Conservation (phyloP, 2,113 vertebrate genomes). For the Oreochromis spilurus region DNA sequence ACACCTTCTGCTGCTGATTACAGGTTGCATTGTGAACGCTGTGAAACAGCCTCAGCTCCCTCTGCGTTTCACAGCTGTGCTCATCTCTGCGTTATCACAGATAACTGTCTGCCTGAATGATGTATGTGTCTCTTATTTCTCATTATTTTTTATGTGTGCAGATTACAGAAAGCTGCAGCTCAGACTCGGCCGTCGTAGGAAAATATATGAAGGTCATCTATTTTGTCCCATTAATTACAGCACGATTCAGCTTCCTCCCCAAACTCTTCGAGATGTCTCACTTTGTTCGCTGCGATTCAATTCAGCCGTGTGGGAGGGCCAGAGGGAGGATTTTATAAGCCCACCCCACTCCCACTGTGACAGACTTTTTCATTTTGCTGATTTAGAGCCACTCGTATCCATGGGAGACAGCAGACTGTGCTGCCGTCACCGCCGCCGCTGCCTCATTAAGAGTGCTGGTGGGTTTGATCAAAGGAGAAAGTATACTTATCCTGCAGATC, state of each 20-base stretch:
- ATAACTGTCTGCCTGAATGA: neutral
- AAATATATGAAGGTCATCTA: neutral
- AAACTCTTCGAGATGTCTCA: neutral
- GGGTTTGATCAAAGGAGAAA: neutral
- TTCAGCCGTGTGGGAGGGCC: neutral
- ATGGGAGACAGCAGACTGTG: neutral
- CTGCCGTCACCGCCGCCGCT: neutral
- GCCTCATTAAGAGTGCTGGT: slow-evolving; percentile 11
- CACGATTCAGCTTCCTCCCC: neutral
- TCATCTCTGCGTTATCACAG: neutral
- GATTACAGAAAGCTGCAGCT: neutral
- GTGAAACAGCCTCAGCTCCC: neutral
- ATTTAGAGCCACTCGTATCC: slow-evolving; percentile 5
- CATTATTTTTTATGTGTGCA: neutral
- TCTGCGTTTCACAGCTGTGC: neutral
- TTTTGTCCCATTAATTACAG: neutral
- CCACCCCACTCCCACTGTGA: neutral
- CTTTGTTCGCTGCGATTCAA: neutral
- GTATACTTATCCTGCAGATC: neutral
- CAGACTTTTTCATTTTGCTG: slow-evolving; percentile 11
- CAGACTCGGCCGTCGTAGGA: neutral
- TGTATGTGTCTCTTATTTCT: neutral
- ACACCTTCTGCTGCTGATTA: neutral
- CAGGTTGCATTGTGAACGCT: neutral
- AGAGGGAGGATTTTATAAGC: neutral